A percentile compares a stretch with the other conserved stretches of the same genome.
Evolutionary conservation across 2,113 vertebrate genomes (phyloP).

Genomic region (Halichoerus grypus): DNA sequence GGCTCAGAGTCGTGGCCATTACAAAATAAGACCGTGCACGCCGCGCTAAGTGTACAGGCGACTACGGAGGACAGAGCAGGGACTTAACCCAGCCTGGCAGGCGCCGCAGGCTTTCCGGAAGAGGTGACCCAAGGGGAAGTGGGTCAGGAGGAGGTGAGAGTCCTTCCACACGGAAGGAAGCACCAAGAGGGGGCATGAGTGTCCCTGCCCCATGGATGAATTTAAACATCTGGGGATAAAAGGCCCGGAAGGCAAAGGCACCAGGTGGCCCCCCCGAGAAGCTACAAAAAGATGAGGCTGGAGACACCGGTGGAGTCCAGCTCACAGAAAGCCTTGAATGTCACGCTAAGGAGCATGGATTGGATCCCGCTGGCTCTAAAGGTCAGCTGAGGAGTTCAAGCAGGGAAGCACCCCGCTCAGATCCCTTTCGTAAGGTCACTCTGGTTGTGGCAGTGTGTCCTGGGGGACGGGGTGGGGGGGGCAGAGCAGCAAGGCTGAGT

Average conservation of each 20-base stretch:
- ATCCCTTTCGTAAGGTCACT: background rate
- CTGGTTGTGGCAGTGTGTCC: background rate
- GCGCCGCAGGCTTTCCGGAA: background rate
- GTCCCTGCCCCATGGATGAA: background rate
- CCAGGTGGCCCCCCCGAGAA: background rate
- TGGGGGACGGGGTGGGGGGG: background rate
- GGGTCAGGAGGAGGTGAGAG: background rate
- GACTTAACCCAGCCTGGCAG: background rate
- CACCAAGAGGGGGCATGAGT: background rate
- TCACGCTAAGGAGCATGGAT: background rate
- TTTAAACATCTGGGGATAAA: background rate
- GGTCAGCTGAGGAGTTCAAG: background rate
- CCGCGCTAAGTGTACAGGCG: background rate
- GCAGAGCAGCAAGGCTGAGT: background rate
- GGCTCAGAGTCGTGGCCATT: background rate
- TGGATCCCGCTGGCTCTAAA: background rate
- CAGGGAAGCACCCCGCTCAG: background rate
- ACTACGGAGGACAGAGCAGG: background rate
- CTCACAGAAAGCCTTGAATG: background rate
- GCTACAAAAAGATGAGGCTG: background rate
- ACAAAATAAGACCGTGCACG: background rate
- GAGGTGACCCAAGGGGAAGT: background rate
- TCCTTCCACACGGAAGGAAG: background rate
- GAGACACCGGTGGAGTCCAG: background rate
- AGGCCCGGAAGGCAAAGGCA: background rate